Conservation (phyloP, 1,140 invertebrate species). For the Platorchestia sp. region DNA sequence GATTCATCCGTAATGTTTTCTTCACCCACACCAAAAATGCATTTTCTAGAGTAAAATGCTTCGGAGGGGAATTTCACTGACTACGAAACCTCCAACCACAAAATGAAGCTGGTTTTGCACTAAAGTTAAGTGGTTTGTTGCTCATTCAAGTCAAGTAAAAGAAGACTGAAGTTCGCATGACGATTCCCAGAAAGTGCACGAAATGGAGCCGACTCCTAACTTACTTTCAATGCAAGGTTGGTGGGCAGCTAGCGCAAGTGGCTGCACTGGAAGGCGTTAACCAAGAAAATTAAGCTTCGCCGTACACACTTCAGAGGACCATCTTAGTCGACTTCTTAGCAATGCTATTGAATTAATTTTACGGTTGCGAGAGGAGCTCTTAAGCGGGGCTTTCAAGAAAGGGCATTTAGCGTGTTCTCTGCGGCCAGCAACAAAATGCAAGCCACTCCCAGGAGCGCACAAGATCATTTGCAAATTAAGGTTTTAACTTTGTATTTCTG, state of each 20-base stretch:
- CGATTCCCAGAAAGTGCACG: not conserved
- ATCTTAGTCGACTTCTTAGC: not conserved
- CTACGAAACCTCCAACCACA: not conserved
- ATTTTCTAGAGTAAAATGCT: not conserved
- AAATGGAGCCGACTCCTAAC: not conserved
- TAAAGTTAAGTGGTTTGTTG: constrained; percentile 1
- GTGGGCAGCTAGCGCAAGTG: not conserved
- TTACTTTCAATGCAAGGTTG: not conserved
- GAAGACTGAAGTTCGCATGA: not conserved
- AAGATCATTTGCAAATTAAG: not conserved
- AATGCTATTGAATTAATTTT: not conserved
- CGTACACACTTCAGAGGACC: not conserved
- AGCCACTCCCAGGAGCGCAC: too few species aligned
- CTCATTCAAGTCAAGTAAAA: not conserved
- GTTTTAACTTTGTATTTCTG: not conserved
- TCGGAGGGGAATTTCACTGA: not conserved
- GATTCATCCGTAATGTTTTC: not conserved
- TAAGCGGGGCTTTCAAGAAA: not conserved
- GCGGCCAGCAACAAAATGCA: not conserved
- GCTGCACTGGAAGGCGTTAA: not conserved
- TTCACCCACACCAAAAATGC: not conserved
- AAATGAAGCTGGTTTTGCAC: not conserved
- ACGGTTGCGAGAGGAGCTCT: not conserved
- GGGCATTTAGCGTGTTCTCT: not conserved
- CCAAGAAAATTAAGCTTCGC: not conserved